Percentiles rank a stretch among this genome's conserved stretches.
phyloP scores from a whole-genome alignment of 1,140 invertebrate species.

The Aethina tumida region DNA sequence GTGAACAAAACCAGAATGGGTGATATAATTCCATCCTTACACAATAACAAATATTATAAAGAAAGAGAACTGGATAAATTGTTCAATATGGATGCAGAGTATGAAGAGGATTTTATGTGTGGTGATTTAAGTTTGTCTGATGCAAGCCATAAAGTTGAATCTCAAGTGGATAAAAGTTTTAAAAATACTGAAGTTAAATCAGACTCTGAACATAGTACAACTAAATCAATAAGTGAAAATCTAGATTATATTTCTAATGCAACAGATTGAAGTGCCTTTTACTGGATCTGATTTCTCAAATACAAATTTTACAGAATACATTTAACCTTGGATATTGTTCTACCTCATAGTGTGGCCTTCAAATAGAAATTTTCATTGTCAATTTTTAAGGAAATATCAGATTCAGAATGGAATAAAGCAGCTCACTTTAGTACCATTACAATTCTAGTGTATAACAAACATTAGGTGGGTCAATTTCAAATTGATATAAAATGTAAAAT shows the following conservation, averaged over 20 bases:
- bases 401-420: background rate
- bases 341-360: background rate
- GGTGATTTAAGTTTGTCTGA: conserved; percentile 15
- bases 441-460: conserved; percentile 1
- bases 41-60: no score
- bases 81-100: conserved; percentile 23
- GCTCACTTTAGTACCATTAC: background rate
- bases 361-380: background rate
- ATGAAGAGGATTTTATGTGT: conserved; percentile 32
- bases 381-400: background rate
- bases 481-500: no score
- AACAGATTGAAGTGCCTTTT: background rate
- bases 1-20: conserved; percentile 22
- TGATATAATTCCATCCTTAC: conserved; percentile 29
- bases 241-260: background rate
- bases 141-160: background rate
- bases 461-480: no score
- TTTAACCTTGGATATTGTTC: background rate
- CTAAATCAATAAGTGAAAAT: background rate
- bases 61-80: conserved; percentile 25
- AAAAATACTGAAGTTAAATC: background rate
- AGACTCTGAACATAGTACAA: background rate
- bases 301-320: background rate
- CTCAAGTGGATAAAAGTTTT: background rate
- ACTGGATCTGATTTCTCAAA: background rate